Evolutionary conservation across 2,888 invertebrate species (phyloP).

Genomic region (Drosophila cognata): DNA sequence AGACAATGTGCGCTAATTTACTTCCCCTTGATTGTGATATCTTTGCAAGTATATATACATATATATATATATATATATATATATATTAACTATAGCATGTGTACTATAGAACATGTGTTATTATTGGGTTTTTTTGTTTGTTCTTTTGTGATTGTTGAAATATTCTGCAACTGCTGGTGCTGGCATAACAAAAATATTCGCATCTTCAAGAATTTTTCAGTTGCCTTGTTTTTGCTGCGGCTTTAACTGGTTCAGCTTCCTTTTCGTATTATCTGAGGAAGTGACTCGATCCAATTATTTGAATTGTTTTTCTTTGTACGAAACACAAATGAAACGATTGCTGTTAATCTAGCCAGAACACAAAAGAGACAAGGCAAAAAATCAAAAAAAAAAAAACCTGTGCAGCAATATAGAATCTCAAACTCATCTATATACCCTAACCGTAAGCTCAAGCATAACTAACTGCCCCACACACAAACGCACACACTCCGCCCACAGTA

Average conservation of each 20-base stretch:
- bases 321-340: constrained; percentile 11
- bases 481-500: constrained; percentile 1
- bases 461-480: constrained; percentile 23
- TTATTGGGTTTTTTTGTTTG: constrained; percentile 10
- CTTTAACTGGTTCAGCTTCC: constrained; percentile 22
- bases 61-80: background rate
- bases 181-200: background rate
- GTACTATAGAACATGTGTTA: background rate
- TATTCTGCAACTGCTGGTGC: constrained; percentile 42
- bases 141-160: constrained; percentile 21
- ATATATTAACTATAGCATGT: background rate
- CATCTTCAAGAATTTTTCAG: background rate
- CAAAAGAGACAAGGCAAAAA: background rate
- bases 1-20: constrained; percentile 47
- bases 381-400: constrained; percentile 2
- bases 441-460: constrained; percentile 8
- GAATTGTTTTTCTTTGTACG: background rate
- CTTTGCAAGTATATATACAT: constrained; percentile 4
- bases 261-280: constrained; percentile 41
- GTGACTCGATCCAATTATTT: constrained; percentile 41
- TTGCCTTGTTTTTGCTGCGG: constrained; percentile 8
- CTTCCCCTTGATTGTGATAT: constrained; percentile 50
- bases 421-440: constrained; percentile 1
- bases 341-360: constrained; percentile 14
- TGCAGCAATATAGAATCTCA: constrained; percentile 3